A percentile compares a stretch with the other conserved stretches of the same genome.
Evolutionary conservation across 2,797 vertebrate species (phyloP).

Genomic region (Manis crassicaudata): DNA sequence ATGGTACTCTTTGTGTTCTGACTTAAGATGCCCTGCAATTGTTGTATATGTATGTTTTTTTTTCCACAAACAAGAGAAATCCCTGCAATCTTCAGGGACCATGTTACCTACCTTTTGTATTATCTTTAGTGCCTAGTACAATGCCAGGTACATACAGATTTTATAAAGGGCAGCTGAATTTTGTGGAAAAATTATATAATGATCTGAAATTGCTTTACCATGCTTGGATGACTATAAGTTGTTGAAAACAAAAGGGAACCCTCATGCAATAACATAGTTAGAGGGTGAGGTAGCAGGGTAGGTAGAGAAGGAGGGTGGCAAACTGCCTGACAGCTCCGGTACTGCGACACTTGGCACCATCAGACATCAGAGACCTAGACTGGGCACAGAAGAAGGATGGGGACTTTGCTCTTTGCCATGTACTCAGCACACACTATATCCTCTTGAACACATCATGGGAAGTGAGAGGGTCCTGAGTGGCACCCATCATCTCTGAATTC

Average conservation of each 20-base stretch:
- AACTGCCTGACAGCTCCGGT: conserved; percentile 19
- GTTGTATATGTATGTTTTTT: neutral
- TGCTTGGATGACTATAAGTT: conserved; percentile 49
- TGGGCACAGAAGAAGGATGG: neutral
- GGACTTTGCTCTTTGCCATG: neutral
- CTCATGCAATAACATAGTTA: conserved; percentile 10
- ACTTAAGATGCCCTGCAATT: neutral
- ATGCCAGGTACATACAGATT: conserved; percentile 47
- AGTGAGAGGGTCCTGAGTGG: neutral
- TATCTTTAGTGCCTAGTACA: conserved; percentile 52
- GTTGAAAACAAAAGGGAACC: conserved; percentile 60
- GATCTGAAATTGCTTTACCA: conserved; percentile 65
- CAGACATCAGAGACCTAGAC: conserved; percentile 52
- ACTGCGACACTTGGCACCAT: neutral
- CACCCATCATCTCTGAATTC: neutral
- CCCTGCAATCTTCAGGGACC: neutral
- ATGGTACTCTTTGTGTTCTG: conserved; percentile 24
- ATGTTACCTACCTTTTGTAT: neutral
- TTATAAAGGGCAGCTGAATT: conserved; percentile 59
- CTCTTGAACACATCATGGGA: neutral
- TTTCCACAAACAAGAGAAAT: conserved; percentile 7
- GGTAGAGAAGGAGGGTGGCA: conserved; percentile 31
- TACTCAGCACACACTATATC: neutral
- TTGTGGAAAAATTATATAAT: conserved; percentile 69
- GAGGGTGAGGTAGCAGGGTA: neutral